phyloP scores from a whole-genome alignment of 2,113 vertebrate species.

The Fregetta grallaria region DNA sequence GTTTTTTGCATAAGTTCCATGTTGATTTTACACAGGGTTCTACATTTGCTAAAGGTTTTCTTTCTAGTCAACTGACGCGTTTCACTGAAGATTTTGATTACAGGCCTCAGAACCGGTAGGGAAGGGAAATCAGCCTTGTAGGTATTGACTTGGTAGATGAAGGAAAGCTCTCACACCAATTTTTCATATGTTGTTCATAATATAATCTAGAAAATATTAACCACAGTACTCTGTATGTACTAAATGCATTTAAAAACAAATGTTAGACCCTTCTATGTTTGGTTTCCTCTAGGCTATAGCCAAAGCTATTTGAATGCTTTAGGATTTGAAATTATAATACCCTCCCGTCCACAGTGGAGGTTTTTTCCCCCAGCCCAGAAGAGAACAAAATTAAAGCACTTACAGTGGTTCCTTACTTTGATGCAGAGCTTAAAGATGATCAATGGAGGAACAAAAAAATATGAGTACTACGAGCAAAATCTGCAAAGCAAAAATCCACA shows the following conservation, averaged over 20 bases:
- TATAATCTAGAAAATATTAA: background rate
- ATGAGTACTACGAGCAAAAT: constrained; percentile 14
- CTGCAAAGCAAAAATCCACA: constrained; percentile 16
- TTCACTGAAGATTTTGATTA: background rate
- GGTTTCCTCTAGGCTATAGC: constrained; percentile 7
- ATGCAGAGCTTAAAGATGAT: constrained; percentile 10
- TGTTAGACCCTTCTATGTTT: background rate
- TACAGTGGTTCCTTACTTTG: constrained; percentile 2
- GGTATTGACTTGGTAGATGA: background rate
- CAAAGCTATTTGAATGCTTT: constrained; percentile 20
- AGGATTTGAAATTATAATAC: constrained; percentile 27
- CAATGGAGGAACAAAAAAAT: background rate
- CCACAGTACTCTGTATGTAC: background rate
- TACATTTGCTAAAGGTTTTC: background rate
- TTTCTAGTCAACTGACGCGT: background rate
- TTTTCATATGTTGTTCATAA: background rate
- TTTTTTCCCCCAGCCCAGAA: background rate
- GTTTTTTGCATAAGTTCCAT: background rate
- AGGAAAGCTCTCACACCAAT: background rate
- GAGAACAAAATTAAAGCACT: constrained; percentile 42
- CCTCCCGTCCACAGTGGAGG: background rate
- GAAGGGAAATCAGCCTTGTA: background rate
- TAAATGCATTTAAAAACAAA: background rate
- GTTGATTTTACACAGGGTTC: background rate
- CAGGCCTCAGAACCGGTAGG: background rate